Evolutionary conservation across 2,888 invertebrate species (phyloP), one percentile per base, ranked within the genome.

Genomic region (Eilema depressum): DNA sequence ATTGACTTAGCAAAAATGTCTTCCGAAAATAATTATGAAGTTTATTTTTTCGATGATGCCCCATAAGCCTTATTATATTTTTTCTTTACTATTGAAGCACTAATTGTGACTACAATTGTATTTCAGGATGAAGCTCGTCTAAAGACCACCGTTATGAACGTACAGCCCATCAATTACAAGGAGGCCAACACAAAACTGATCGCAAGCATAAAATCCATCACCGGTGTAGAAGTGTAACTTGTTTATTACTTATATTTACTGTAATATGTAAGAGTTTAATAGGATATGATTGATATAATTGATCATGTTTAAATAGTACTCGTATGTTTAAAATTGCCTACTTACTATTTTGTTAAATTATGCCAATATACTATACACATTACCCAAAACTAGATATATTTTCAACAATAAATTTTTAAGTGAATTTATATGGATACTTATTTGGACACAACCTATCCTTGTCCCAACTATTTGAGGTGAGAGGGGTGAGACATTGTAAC

Each of bases 81-180:
- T 30, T 30, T 30, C 30, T 30, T 30, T 30, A 30, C 30, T n/a
- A n/a, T n/a, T n/a, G n/a, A n/a, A n/a, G n/a, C n/a, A n/a, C 1
- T 33, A 1, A 33, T 37, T 37, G 37, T 41, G 3, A 57, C 56
- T 37, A 37, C 33, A 37, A 25, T 30, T 70, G 5, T 75, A 83
- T 95, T 95, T 30, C 92, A 98, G 98, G 98, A 98, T 91, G 98
- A 98, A 91, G 96, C 96, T 53, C 96, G 98, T 61, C 92, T 98
- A 77, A 98, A 98, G 93, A 96, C 97, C 0, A 96, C 97, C 0
- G 97, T 97, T 17, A 94, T 97, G 81, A 96, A 94, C 68, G 97
- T 97, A 0, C 95, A 96, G 17, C 97, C 97, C 0, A 89, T 99
- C 0, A 97, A 98, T 90, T 97, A 96, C 88, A 97, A 97, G 78